phyloP scores from a whole-genome alignment of 2,888 invertebrate genomes.

The Allophyes oxyacanthae region DNA sequence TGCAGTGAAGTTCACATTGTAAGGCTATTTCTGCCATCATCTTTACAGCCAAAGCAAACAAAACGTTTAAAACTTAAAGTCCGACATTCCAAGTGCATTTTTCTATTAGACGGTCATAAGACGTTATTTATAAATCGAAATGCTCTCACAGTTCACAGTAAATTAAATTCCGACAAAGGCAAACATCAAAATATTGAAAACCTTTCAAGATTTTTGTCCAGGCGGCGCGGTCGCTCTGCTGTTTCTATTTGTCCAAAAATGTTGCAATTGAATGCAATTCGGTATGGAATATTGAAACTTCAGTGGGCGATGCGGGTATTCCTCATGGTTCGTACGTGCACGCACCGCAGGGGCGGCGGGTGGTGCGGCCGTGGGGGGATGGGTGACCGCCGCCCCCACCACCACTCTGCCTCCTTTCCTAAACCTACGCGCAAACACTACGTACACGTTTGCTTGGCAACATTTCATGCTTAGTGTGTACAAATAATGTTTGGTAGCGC shows the following conservation, averaged over 20 bases:
- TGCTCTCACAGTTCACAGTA: conserved; percentile 20
- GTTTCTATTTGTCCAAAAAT: conserved; percentile 79
- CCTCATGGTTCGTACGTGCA: conserved; percentile 78
- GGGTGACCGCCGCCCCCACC: conserved; percentile 58
- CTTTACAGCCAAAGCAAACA: conserved; percentile 13
- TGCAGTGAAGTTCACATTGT: neutral
- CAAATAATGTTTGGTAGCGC: conserved; percentile 86
- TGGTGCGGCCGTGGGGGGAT: conserved; percentile 49
- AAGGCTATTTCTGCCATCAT: neutral
- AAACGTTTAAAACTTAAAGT: conserved; percentile 2
- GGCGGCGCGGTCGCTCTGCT: conserved; percentile 58
- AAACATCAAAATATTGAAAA: conserved; percentile 56
- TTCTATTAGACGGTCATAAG: conserved; percentile 23
- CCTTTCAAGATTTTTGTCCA: conserved; percentile 70
- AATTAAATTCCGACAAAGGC: conserved; percentile 48
- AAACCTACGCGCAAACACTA: conserved; percentile 88
- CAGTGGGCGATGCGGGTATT: conserved; percentile 78
- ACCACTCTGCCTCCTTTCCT: conserved; percentile 77
- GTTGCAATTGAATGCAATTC: conserved; percentile 85
- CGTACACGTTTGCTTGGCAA: conserved; percentile 88
- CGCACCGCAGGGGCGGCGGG: conserved; percentile 74
- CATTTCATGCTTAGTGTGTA: conserved; percentile 89
- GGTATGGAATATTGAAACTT: conserved; percentile 87
- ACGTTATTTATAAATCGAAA: conserved; percentile 33
- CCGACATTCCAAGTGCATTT: conserved; percentile 10